Evolutionary conservation across 2,888 invertebrate species (phyloP).

Genomic region (Ferrisia virgata): DNA sequence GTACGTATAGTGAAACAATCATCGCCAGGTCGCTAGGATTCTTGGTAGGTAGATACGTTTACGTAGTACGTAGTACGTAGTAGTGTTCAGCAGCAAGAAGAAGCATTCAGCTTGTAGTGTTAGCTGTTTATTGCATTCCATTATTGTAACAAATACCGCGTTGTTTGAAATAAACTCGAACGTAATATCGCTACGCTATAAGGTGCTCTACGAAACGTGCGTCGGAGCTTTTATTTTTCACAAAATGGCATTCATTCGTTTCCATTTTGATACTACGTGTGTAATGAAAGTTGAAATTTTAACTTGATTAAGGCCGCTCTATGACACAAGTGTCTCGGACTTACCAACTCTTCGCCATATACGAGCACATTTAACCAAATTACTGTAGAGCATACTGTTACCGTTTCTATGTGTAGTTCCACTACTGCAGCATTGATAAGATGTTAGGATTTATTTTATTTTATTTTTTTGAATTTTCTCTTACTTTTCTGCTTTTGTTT

Average conservation of each 20-base stretch:
- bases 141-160: slow-evolving; percentile 25
- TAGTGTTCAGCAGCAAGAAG: too few species aligned
- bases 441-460: not conserved
- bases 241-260: slow-evolving; percentile 2
- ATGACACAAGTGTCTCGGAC: not conserved
- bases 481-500: not conserved
- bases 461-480: not conserved
- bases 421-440: not conserved
- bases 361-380: not conserved
- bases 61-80: too few species aligned
- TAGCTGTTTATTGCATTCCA: slow-evolving; percentile 25
- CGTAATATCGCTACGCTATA: not conserved
- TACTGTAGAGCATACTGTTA: too few species aligned
- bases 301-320: not conserved
- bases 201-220: not conserved
- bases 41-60: too few species aligned
- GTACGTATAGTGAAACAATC: not conserved
- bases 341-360: too few species aligned
- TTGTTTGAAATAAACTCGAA: slow-evolving; percentile 22
- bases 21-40: not conserved
- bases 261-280: not conserved
- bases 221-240: not conserved
- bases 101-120: slow-evolving; percentile 8
- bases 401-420: too few species aligned
- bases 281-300: slow-evolving; percentile 9